Percentiles rank a stretch among this genome's conserved stretches.
These are phyloP conservation scores for Pelvicachromis taeniatus DNA, from an alignment of 2,113 vertebrate genomes.

Conservation along the genomic window DNA sequence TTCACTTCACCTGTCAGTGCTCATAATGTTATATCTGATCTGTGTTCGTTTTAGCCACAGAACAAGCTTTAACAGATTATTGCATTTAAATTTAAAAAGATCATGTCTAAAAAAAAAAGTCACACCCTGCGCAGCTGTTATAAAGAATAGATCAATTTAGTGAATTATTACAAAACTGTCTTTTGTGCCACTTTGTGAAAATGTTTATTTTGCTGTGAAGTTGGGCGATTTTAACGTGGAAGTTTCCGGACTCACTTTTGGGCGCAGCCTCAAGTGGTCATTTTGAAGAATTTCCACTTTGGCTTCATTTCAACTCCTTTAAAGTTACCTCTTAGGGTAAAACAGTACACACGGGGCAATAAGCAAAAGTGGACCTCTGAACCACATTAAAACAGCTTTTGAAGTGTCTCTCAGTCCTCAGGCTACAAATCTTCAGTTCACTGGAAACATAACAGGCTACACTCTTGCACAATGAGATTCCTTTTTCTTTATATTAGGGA, in stretches of 20 bases:
- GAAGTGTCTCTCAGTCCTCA: not conserved
- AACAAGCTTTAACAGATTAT: not conserved
- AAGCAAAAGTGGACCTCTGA: not conserved
- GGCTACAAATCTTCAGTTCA: not conserved
- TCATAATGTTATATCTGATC: not conserved
- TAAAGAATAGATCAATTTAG: not conserved
- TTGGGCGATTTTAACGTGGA: not conserved
- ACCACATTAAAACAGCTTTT: not conserved
- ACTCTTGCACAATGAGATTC: not conserved
- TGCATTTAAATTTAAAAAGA: not conserved
- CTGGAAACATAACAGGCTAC: not conserved
- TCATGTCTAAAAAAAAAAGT: not conserved
- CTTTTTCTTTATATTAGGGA: not conserved
- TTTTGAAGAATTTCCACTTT: not conserved
- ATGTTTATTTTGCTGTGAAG: not conserved
- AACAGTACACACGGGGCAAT: not conserved
- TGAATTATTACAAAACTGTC: not conserved
- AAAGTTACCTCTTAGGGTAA: not conserved
- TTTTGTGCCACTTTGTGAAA: not conserved
- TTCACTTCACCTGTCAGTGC: not conserved
- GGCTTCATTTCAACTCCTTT: not conserved
- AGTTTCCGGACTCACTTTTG: not conserved
- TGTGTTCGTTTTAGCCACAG: fast-evolving
- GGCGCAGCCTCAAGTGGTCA: not conserved
- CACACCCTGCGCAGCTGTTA: not conserved